These are phyloP conservation scores for Chionodraco myersi DNA, from an alignment of 2,113 vertebrate species.

Conservation along the genomic window DNA sequence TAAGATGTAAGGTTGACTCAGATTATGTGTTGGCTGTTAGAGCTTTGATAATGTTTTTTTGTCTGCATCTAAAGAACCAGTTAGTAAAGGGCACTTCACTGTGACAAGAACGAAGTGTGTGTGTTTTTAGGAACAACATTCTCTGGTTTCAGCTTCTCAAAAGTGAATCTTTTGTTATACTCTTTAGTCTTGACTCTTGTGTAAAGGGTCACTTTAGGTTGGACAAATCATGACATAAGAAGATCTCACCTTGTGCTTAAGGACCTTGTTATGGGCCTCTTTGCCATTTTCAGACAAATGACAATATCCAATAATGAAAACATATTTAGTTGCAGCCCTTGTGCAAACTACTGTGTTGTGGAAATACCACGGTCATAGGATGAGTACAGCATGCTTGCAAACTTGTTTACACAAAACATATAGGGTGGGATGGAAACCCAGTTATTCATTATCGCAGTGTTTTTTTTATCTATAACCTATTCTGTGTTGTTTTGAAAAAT, in stretches of 20 bases:
- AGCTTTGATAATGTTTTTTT: not conserved
- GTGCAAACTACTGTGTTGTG: not conserved
- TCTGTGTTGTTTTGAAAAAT: not conserved
- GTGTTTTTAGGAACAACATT: too few relatives aligned
- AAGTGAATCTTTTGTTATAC: not conserved
- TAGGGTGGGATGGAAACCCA: not conserved
- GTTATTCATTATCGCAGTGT: not conserved
- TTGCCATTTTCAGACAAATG: too few relatives aligned
- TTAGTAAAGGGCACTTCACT: not conserved
- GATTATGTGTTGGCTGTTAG: slow-evolving; percentile 3
- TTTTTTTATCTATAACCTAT: not conserved
- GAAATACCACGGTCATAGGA: not conserved
- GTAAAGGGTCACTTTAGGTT: not conserved
- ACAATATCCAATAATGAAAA: not conserved
- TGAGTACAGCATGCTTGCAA: not conserved
- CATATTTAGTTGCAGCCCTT: not conserved
- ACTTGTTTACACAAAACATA: not conserved
- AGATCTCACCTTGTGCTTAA: too few relatives aligned
- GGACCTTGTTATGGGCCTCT: too few relatives aligned
- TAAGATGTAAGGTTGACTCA: not conserved
- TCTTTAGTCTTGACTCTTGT: not conserved
- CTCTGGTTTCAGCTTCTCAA: not conserved
- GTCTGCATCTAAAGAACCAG: not conserved
- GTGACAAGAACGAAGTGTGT: not conserved
- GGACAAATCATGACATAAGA: not conserved